Evolutionary conservation across 1,140 invertebrate species (phyloP).

Genomic region (Delia radicum): DNA sequence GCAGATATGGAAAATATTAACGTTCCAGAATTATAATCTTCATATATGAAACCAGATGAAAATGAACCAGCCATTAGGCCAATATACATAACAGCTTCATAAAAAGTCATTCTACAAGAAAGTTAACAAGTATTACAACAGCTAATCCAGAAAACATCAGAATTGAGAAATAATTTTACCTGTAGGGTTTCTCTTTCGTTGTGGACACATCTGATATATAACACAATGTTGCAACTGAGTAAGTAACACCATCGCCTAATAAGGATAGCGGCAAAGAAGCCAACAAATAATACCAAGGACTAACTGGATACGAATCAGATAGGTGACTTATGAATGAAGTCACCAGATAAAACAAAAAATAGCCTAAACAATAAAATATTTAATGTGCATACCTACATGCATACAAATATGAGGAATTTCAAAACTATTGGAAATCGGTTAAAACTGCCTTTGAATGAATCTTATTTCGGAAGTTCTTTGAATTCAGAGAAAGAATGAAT

Average conservation of each 20-base stretch:
- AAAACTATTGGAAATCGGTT: no score
- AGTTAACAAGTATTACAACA: neutral
- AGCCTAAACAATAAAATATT: slow-evolving; percentile 33
- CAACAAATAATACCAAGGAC: slow-evolving; percentile 63
- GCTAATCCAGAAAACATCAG: neutral
- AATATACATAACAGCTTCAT: slow-evolving; percentile 61
- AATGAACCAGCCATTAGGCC: slow-evolving; percentile 63
- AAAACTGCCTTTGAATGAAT: no score
- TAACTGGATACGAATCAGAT: slow-evolving; percentile 44
- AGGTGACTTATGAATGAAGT: slow-evolving; percentile 51
- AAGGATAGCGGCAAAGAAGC: slow-evolving; percentile 61
- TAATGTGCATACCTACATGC: no score
- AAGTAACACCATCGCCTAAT: slow-evolving; percentile 60
- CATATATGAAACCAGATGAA: slow-evolving; percentile 54
- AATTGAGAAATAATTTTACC: slow-evolving; percentile 36
- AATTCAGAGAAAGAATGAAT: no score
- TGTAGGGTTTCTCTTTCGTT: slow-evolving; percentile 58
- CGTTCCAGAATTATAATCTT: slow-evolving; percentile 34
- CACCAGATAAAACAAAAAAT: slow-evolving; percentile 41
- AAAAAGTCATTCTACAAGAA: slow-evolving; percentile 61
- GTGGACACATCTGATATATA: slow-evolving; percentile 66
- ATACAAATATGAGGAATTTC: no score
- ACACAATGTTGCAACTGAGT: slow-evolving; percentile 63
- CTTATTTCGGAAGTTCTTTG: no score
- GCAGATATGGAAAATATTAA: slow-evolving; percentile 41